Base-by-base conservation (phyloP, 2,113 vertebrate genomes). In the Siphamia tubifer region DNA sequence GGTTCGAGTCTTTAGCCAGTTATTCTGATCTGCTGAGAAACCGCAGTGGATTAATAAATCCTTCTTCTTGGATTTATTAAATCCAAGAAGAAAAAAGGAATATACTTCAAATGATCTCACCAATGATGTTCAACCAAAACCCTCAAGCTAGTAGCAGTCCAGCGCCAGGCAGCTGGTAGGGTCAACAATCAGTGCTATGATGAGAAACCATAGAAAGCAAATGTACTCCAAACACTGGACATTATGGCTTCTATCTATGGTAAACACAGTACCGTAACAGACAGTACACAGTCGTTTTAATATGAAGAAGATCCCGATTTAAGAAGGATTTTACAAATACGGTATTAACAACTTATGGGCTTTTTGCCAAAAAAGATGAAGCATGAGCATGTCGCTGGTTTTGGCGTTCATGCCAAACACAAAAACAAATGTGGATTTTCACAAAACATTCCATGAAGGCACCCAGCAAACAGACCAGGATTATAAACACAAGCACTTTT, bases 401-500 rank as follows among this genome's bases (percentile, higher is more conserved):
- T 45, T 16, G 30, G 17, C 4, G 43, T 60, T 68, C 62, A 2
- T 45, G 61, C 40, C 24, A 20, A n/a, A n/a, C n/a, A n/a, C 3
- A 6, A 72, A 74, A 28, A 16, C 1, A 16, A 60, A 63, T 4
- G 28, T 34, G 76, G 52, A 79, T 27, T 54, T 72, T 70, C 36
- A 44, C 23, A 6, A 57, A 78, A 47, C 71, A 77, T 87, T 86
- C 77, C 66, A 60, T 57, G 42, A 52, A 54, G 56, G 28, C 44
- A 43, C 48, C 34, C 17, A 8, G 35, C 24, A 19, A 52, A 48
- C 3, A 31, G 38, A 67, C 15, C 5, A 47, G 42, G 38, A 49
- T 55, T 66, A 36, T 52, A 53, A 77, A 78, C 28, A 11, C 9
- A 77, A 86, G 89, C 89, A 87, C 87, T 87, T 85, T 85, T 82